A percentile compares a stretch with the other conserved stretches of the same genome.
phyloP scores from a whole-genome alignment of 2,797 vertebrate species.

The Cyprinodon diabolis region DNA sequence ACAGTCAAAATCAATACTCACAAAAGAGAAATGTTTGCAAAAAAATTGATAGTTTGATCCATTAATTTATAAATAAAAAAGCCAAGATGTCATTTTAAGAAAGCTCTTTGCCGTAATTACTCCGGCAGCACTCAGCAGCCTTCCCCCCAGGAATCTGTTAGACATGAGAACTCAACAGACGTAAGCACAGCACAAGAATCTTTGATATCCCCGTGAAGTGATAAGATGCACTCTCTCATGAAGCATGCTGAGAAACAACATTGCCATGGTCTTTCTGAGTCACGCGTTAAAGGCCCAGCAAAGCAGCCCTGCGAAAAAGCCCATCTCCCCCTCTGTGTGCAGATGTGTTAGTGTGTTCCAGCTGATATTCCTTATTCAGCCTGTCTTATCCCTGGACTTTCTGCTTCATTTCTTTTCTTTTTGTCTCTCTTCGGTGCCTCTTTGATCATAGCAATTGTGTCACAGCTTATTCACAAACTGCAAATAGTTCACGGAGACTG shows the following conservation, averaged over 20 bases:
- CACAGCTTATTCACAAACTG: neutral
- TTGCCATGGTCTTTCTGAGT: constrained; percentile 49
- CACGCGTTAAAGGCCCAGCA: constrained; percentile 42
- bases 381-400: constrained; percentile 6
- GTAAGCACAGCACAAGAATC: constrained; percentile 31
- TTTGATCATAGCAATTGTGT: constrained; percentile 5
- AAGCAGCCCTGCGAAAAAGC: constrained; percentile 40
- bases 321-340: constrained; percentile 3
- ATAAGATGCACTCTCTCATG: constrained; percentile 26
- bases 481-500: neutral
- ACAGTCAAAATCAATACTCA: no score
- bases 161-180: constrained; percentile 37
- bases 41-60: constrained; percentile 16
- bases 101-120: constrained; percentile 56
- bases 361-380: constrained; percentile 12
- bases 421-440: neutral
- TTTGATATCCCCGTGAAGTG: constrained; percentile 35
- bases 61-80: constrained; percentile 13
- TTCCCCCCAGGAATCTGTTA: constrained; percentile 49
- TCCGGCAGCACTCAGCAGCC: constrained; percentile 37
- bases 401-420: constrained; percentile 6
- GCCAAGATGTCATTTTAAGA: constrained; percentile 24
- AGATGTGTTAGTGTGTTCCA: constrained; percentile 6
- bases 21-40: no score
- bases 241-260: constrained; percentile 26